Percentiles rank a stretch among this genome's conserved stretches.
Conservation (phyloP, 2,888 invertebrate genomes). For the Heliconius charithonia region DNA sequence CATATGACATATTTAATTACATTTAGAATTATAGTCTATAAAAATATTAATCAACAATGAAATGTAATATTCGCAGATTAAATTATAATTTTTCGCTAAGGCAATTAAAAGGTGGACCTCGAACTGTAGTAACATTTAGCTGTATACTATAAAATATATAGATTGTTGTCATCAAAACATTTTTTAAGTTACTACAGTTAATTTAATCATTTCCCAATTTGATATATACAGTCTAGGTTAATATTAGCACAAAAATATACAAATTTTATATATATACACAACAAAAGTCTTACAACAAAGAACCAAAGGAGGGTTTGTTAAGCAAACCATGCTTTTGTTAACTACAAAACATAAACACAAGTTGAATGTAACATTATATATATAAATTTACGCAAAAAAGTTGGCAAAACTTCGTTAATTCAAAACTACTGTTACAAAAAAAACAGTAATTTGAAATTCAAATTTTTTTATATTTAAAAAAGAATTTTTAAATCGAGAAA, state of each 20-base stretch:
- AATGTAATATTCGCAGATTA: conserved; percentile 1
- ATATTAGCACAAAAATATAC: background rate
- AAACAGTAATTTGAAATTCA: background rate
- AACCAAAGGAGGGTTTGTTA: background rate
- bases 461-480: background rate
- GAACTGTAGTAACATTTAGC: background rate
- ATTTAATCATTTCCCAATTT: background rate
- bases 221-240: background rate
- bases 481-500: conserved; percentile 24
- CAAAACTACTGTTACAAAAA: background rate
- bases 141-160: background rate
- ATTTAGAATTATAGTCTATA: background rate
- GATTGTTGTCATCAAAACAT: background rate
- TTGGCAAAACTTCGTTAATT: background rate
- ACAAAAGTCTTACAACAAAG: background rate
- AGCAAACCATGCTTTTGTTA: background rate
- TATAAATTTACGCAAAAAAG: background rate
- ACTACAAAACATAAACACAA: background rate
- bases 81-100: conserved; percentile 10
- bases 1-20: background rate
- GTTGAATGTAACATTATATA: background rate
- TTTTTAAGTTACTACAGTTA: background rate
- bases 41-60: background rate
- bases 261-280: background rate
- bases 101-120: background rate